These are phyloP conservation scores for Macropus fuliginosus DNA, from an alignment of 2,797 vertebrate species.

Conservation along the genomic window DNA sequence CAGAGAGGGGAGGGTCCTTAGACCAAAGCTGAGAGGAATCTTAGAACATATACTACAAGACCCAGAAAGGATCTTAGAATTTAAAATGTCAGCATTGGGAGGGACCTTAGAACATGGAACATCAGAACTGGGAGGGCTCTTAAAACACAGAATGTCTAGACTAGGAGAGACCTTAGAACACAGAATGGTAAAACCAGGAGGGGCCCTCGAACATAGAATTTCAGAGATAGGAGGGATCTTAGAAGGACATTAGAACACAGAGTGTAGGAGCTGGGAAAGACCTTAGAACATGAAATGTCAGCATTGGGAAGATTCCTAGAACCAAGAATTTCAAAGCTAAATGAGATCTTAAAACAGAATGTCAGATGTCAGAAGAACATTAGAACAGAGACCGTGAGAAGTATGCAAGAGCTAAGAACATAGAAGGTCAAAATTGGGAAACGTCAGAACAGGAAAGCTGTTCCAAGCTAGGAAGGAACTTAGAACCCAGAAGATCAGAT, in stretches of 20 bases:
- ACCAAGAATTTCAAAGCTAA: too few species aligned
- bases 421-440: not conserved
- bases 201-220: not conserved
- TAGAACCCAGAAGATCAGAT: not conserved
- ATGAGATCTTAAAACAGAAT: not conserved
- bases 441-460: not conserved
- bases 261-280: too few species aligned
- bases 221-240: not conserved
- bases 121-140: too few species aligned
- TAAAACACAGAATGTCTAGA: not conserved
- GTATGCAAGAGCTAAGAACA: not conserved
- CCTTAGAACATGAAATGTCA: too few species aligned
- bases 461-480: not conserved
- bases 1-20: not conserved
- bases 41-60: not conserved
- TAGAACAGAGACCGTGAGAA: not conserved
- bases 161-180: not conserved
- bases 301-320: too few species aligned
- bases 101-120: too few species aligned
- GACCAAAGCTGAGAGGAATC: not conserved
- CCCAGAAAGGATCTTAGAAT: not conserved
- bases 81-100: too few species aligned
- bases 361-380: not conserved
- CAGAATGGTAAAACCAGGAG: rapidly evolving
- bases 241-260: too few species aligned